Percentiles rank a stretch among this genome's conserved stretches.
phyloP scores from a whole-genome alignment of 2,888 invertebrate species.

The Parnassius orleans region DNA sequence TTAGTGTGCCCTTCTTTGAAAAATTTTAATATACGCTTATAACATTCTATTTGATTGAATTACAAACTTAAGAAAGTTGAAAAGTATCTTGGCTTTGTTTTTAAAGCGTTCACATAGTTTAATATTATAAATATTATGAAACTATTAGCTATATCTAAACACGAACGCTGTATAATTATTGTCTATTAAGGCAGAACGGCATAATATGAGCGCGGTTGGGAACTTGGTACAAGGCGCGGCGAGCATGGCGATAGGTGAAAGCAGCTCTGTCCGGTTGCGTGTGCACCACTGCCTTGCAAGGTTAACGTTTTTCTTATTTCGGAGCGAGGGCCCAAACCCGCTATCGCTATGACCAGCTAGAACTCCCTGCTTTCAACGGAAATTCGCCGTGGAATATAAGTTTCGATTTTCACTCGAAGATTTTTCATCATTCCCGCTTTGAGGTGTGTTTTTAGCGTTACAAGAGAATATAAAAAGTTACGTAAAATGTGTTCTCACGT shows the following conservation, averaged over 20 bases:
- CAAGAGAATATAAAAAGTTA: conserved; percentile 31
- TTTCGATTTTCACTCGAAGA: conserved; percentile 45
- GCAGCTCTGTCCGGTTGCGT: conserved; percentile 60
- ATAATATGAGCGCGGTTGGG: conserved; percentile 28
- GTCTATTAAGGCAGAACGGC: conserved; percentile 58
- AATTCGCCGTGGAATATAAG: conserved; percentile 62
- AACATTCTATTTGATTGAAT: too few species aligned
- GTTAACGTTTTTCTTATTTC: conserved; percentile 75
- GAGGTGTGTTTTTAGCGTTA: conserved; percentile 1
- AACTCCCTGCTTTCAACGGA: conserved; percentile 62
- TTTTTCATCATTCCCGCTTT: conserved; percentile 6
- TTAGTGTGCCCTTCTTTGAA: background rate
- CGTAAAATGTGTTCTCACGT: conserved; percentile 39
- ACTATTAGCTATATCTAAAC: background rate
- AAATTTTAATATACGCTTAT: too few species aligned
- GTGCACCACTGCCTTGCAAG: conserved; percentile 64
- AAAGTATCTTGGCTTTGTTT: too few species aligned
- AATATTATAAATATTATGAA: background rate
- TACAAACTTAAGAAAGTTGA: too few species aligned
- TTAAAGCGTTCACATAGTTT: background rate
- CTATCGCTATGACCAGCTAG: conserved; percentile 43
- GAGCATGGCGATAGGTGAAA: conserved; percentile 69
- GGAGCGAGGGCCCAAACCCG: conserved; percentile 61
- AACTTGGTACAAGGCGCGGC: conserved; percentile 36
- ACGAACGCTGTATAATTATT: conserved; percentile 40